Base-by-base conservation (phyloP, 2,113 vertebrate species). In the Bostrychus sinensis region DNA sequence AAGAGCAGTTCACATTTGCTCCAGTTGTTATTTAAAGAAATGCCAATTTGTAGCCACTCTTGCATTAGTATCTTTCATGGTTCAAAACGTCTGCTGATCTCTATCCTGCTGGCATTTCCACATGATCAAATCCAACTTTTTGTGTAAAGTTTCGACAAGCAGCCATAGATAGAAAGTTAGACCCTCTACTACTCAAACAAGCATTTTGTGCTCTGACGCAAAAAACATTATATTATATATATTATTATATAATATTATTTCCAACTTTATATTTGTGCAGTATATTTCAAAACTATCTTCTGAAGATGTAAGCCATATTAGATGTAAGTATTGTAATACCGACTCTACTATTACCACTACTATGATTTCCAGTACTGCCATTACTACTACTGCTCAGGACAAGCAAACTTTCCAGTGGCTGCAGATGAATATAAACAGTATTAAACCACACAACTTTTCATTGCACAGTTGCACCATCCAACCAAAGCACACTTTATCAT, bases 71-170 rank as follows among this genome's bases (percentile, higher is more conserved):
- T 51, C 48, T 51, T 25, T 51, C 22, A 51, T 30, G 48, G 48
- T 51, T 51, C 48, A 51, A 7, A 25, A 51, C 48, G 28, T 51
- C 48, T 14, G 45, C 45, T 51, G 48, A 51, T 51, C 48, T 30
- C 25, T 30, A 25, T 26, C 25, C 48, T 28, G 23, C 16, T 30
- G 48, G 14, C 48, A 51, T 51, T 51, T 51, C 48, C 48, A 51
- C 48, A 28, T 51, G 48, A 51, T 51, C 48, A n/a, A 51, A 51
- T 51, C 48, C 28, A 51, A 16, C 26, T 25, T 16, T 51, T 30
- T 28, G 23, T 30, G 25, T 51, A 30, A n/a, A 51, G 46, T 30
- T 51, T 51, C 28, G 48, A 17, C 25, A 46, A 8, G 48, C 25
- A 4, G 48, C 48, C n/a, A 3, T 7, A 28, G 25, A 17, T 13